Percentiles rank a stretch among this genome's conserved stretches.
Evolutionary conservation across 2,888 invertebrate genomes (phyloP).

Genomic region (Vanessa cardui): DNA sequence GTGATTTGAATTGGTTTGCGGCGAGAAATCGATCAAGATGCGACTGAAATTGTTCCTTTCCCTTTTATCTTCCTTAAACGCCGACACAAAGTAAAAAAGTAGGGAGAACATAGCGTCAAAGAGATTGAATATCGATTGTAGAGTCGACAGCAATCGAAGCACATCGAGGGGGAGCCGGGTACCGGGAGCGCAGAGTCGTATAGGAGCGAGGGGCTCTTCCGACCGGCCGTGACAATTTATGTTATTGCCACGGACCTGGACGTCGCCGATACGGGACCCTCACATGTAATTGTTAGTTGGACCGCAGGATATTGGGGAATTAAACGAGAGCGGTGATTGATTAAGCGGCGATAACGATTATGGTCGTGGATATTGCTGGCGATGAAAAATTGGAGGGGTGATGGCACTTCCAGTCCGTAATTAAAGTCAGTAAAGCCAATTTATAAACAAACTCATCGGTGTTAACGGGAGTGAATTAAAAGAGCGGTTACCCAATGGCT

Average conservation of each 20-base stretch:
- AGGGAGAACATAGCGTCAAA: slow-evolving; percentile 77
- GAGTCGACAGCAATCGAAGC: slow-evolving; percentile 74
- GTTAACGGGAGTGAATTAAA: slow-evolving; percentile 58
- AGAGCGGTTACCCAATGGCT: slow-evolving; percentile 50
- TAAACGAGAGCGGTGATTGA: slow-evolving; percentile 77
- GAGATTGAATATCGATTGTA: slow-evolving; percentile 82
- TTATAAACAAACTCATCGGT: slow-evolving; percentile 55
- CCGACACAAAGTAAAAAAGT: slow-evolving; percentile 72
- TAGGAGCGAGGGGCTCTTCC: slow-evolving; percentile 58
- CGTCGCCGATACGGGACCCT: slow-evolving; percentile 73
- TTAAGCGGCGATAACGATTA: slow-evolving; percentile 75
- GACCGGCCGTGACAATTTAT: slow-evolving; percentile 79
- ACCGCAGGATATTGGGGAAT: slow-evolving; percentile 80
- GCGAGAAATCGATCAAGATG: slow-evolving; percentile 34
- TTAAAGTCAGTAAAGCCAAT: slow-evolving; percentile 49
- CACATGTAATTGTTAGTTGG: slow-evolving; percentile 80
- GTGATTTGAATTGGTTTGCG: slow-evolving; percentile 16
- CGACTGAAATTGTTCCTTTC: slow-evolving; percentile 47
- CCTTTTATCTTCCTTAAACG: slow-evolving; percentile 66
- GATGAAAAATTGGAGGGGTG: slow-evolving; percentile 61
- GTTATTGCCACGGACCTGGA: slow-evolving; percentile 75
- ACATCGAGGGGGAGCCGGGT: slow-evolving; percentile 18
- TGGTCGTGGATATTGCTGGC: slow-evolving; percentile 59
- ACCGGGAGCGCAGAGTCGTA: slow-evolving; percentile 38
- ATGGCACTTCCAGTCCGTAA: slow-evolving; percentile 45